Conservation (phyloP, 2,888 invertebrate genomes). For the Cerceris ruficornis region DNA sequence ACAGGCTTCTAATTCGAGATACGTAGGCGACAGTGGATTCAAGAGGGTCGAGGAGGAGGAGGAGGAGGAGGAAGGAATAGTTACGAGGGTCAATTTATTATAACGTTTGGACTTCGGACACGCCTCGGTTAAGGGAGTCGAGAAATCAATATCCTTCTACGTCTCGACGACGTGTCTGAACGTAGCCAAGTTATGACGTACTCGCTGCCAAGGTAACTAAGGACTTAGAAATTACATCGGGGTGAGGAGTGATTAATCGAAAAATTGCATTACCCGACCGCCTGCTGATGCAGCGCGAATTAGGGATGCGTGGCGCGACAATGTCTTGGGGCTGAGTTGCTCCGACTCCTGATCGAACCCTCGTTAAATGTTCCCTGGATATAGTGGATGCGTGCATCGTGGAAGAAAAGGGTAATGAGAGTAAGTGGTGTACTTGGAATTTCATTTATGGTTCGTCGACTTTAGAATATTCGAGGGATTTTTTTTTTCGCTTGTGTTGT, state of each 20-base stretch:
- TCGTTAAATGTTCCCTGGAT: neutral
- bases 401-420: too few species aligned
- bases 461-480: too few species aligned
- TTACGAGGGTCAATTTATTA: conserved; percentile 19
- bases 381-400: neutral
- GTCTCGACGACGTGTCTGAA: conserved; percentile 45
- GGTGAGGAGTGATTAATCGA: conserved; percentile 40
- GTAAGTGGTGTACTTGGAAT: too few species aligned
- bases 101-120: conserved; percentile 39
- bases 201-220: conserved; percentile 50
- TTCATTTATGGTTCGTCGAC: too few species aligned
- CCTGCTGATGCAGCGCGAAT: neutral
- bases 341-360: neutral
- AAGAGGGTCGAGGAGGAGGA: neutral
- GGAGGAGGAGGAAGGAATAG: neutral
- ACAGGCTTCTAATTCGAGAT: neutral
- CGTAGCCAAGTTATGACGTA: conserved; percentile 55
- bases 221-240: conserved; percentile 42
- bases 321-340: neutral
- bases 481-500: too few species aligned
- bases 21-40: neutral
- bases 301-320: neutral
- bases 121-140: conserved; percentile 25
- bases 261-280: conserved; percentile 39
- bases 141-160: conserved; percentile 60